Evolutionary conservation across 2,113 vertebrate genomes (phyloP).

Genomic region (Misgurnus mizolepis): DNA sequence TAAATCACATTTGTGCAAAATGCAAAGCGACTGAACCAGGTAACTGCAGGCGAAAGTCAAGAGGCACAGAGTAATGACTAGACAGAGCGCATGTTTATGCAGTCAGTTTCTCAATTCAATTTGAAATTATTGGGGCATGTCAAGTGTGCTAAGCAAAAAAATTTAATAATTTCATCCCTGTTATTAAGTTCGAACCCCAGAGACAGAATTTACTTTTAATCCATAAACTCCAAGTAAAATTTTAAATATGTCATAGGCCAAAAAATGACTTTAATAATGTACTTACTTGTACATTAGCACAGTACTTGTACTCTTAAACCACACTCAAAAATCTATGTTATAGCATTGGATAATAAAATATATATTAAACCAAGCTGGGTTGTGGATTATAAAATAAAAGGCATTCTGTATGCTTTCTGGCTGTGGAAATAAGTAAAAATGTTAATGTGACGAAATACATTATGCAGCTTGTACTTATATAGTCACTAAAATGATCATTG

Average conservation of each 20-base stretch:
- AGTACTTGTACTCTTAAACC: background rate
- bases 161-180: slow-evolving; percentile 25
- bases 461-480: too few species aligned
- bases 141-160: slow-evolving; percentile 12
- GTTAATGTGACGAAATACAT: too few species aligned
- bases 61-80: slow-evolving; percentile 11
- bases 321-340: background rate
- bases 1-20: background rate
- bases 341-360: background rate
- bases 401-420: too few species aligned
- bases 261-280: background rate
- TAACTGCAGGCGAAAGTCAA: slow-evolving; percentile 29
- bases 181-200: slow-evolving; percentile 40
- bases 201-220: slow-evolving; percentile 34
- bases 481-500: too few species aligned
- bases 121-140: slow-evolving; percentile 51
- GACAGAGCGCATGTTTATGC: slow-evolving; percentile 12
- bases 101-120: slow-evolving; percentile 43
- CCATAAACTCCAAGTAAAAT: slow-evolving; percentile 21
- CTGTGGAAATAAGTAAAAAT: too few species aligned
- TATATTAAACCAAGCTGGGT: background rate
- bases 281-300: background rate
- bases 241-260: background rate
- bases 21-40: background rate
- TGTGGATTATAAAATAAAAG: too few species aligned